These are phyloP conservation scores for Drosophila ezoana DNA, from an alignment of 2,888 invertebrate species.

Conservation along the genomic window DNA sequence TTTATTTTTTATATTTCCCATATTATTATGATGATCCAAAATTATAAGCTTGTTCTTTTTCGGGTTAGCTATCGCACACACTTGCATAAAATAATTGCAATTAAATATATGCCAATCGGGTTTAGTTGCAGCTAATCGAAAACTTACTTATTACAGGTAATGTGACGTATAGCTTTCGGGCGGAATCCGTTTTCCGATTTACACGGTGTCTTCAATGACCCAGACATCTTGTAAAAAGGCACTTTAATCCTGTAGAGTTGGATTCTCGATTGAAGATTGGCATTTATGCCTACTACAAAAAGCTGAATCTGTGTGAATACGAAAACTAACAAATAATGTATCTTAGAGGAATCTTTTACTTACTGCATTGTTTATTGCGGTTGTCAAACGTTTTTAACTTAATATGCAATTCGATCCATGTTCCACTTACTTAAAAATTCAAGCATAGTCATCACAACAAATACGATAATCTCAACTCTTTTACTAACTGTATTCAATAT, in stretches of 20 bases:
- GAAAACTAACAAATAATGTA: neutral
- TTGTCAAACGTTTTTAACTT: too few species aligned
- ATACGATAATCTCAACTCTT: neutral
- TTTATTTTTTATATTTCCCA: neutral
- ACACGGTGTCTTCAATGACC: neutral
- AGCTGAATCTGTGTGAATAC: neutral
- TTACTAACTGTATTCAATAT: neutral
- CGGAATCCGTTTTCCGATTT: constrained; percentile 35
- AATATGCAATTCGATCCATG: constrained; percentile 2
- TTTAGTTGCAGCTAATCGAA: neutral
- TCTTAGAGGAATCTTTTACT: neutral
- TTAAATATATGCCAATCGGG: neutral
- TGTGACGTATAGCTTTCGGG: constrained; percentile 8
- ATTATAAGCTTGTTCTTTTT: neutral
- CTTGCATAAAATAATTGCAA: constrained; percentile 4
- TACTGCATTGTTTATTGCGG: neutral
- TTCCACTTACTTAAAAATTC: neutral
- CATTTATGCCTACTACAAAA: neutral
- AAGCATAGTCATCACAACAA: too few species aligned
- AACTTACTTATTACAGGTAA: constrained; percentile 45
- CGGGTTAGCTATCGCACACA: constrained; percentile 31
- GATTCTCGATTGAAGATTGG: too few species aligned
- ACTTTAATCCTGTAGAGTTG: constrained; percentile 10
- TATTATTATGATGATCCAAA: constrained; percentile 4
- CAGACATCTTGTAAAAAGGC: constrained; percentile 11